Base-by-base conservation (phyloP, 2,888 invertebrate genomes). In the Tachina fera region DNA sequence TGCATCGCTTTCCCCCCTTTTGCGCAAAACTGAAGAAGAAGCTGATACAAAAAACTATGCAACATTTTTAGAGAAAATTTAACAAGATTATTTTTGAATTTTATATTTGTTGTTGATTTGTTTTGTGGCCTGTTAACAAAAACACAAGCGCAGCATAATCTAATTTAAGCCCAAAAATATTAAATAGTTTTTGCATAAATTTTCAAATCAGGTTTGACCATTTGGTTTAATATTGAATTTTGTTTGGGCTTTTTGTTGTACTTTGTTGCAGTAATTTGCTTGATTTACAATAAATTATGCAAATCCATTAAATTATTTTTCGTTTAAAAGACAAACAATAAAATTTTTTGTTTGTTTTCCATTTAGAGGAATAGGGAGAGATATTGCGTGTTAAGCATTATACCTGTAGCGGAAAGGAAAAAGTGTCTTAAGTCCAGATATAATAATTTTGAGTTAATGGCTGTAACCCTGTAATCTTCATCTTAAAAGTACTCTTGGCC, bases 231-330 rank as follows among this genome's bases (percentile, higher is more conserved):
- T 49, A 74, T 61, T 51, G 87, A 65, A 72, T 80, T 81, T 49
- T 87, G 31, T 22, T 58, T 82, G 45, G 41, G n/a, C 68, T 43
- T 83, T 75, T 22, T 63, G 31, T 31, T 31, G 31, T 31, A 53
- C 9, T 80, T 89, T 90, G 88, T 88, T 88, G 87, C 87, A 86
- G 80, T 60, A 65, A 51, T 65, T 79, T 72, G 79, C 72, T 75
- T 85, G 87, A 87, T 86, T 87, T 87, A 67, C 82, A 80, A 70
- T 87, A 91, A 91, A 90, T 90, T 90, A 90, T 91, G 90, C 89
- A 91, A 91, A 91, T 91, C 89, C 89, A 88, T 90, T 90, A 91
- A 90, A 90, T 90, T 90, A 90, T 90, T 90, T 90, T 89, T 89
- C 13, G 88, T 90, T 61, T 89, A 88, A 88, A 90, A 89, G 88